These are phyloP conservation scores for Drosophila setosimentum DNA, from an alignment of 2,888 invertebrate species.

Conservation along the genomic window DNA sequence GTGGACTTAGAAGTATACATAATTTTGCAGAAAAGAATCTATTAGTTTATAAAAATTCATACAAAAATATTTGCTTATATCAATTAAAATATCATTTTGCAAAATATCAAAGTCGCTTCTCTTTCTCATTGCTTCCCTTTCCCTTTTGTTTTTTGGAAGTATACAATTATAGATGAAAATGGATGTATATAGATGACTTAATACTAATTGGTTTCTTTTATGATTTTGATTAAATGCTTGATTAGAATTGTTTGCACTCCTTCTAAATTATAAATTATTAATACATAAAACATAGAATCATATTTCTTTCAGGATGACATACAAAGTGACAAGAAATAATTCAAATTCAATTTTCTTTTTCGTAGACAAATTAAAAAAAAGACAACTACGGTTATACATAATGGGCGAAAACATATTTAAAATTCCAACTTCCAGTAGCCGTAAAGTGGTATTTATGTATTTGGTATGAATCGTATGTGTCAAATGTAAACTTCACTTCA, in stretches of 20 bases:
- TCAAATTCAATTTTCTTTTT: conserved; percentile 8
- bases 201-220: conserved; percentile 39
- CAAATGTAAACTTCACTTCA: not conserved
- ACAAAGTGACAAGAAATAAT: conserved; percentile 64
- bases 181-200: conserved; percentile 36
- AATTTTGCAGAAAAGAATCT: conserved; percentile 20
- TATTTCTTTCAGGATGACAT: conserved; percentile 63
- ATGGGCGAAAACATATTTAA: conserved; percentile 15
- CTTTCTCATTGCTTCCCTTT: not conserved
- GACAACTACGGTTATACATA: not conserved
- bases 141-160: conserved; percentile 6
- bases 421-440: conserved; percentile 23
- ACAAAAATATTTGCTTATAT: conserved; percentile 33
- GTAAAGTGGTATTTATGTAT: conserved; percentile 36
- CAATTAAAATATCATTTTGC: conserved; percentile 33
- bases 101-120: conserved; percentile 33
- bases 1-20: not conserved
- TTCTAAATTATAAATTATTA: conserved; percentile 45
- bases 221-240: conserved; percentile 72
- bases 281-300: conserved; percentile 63
- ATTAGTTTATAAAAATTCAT: conserved; percentile 31
- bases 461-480: conserved; percentile 61
- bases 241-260: conserved; percentile 69
- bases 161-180: conserved; percentile 15
- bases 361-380: conserved; percentile 28